phyloP scores from a whole-genome alignment of 1,140 invertebrate genomes.

The Coelopa frigida region DNA sequence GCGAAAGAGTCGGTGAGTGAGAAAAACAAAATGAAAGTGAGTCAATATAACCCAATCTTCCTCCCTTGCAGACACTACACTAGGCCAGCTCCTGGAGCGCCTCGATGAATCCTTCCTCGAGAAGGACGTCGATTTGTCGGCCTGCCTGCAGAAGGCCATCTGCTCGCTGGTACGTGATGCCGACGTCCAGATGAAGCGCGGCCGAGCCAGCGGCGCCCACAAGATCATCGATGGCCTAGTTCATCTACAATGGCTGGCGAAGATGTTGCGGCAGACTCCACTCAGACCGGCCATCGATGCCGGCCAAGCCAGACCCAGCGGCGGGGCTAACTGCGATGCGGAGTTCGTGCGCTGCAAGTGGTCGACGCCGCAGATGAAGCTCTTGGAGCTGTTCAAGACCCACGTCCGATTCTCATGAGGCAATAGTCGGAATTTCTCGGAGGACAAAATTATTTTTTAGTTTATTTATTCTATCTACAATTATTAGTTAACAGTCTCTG shows the following conservation, averaged over 20 bases:
- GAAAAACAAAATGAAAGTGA: not conserved
- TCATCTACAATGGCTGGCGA: constrained; percentile 22
- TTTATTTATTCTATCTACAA: too few relatives aligned
- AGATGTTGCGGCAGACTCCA: constrained; percentile 19
- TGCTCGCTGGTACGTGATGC: constrained; percentile 21
- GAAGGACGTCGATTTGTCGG: constrained; percentile 25
- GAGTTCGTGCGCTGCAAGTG: constrained; percentile 31
- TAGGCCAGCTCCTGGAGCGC: constrained; percentile 21
- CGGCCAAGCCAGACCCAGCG: constrained; percentile 6
- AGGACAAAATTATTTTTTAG: too few relatives aligned
- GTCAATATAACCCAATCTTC: not conserved
- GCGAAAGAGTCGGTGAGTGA: constrained; percentile 26
- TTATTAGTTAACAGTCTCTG: too few relatives aligned
- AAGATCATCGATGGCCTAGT: constrained; percentile 22
- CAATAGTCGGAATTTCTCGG: too few relatives aligned
- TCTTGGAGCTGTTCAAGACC: constrained; percentile 9
- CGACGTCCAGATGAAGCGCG: constrained; percentile 12
- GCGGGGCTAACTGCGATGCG: constrained; percentile 13
- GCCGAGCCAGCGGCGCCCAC: constrained; percentile 20
- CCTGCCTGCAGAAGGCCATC: constrained; percentile 29
- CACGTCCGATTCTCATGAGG: too few relatives aligned
- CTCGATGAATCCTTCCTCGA: constrained; percentile 25
- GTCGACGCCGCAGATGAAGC: constrained; percentile 22
- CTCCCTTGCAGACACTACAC: constrained; percentile 18
- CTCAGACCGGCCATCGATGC: constrained; percentile 23